These are phyloP conservation scores for Blastobasis lacticolella DNA, from an alignment of 2,888 invertebrate species.

Conservation along the genomic window DNA sequence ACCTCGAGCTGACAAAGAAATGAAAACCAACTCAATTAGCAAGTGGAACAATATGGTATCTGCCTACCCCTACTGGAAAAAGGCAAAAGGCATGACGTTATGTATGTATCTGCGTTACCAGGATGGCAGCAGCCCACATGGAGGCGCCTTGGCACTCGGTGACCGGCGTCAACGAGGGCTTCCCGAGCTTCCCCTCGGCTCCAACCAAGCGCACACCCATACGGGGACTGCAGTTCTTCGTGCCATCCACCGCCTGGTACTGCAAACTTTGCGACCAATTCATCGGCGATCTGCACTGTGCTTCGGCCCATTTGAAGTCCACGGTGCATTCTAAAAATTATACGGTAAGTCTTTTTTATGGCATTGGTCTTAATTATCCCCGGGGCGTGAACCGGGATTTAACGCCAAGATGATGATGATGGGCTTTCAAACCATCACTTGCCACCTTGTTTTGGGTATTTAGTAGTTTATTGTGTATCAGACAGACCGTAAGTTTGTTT, in stretches of 20 bases:
- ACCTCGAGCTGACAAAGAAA: no score
- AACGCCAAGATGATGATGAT: no score
- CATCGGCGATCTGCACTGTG: constrained; percentile 92
- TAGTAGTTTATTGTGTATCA: no score
- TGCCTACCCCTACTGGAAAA: no score
- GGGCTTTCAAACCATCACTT: no score
- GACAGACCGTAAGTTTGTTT: no score
- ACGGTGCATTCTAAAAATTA: constrained; percentile 86
- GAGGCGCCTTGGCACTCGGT: constrained; percentile 86
- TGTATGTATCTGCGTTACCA: constrained; percentile 13
- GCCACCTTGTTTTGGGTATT: no score
- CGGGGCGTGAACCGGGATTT: no score
- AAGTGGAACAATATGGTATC: no score
- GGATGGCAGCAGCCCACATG: constrained; percentile 64
- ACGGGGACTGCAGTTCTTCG: constrained; percentile 90
- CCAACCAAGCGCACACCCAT: constrained; percentile 87
- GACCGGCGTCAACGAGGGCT: constrained; percentile 76
- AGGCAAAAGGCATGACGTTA: no score
- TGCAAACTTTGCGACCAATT: constrained; percentile 91
- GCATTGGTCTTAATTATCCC: no score
- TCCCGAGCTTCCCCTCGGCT: constrained; percentile 80
- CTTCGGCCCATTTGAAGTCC: constrained; percentile 89
- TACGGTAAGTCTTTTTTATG: constrained; percentile 73
- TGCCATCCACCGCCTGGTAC: constrained; percentile 91
- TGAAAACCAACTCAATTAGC: no score